A percentile compares a stretch with the other conserved stretches of the same genome.
Conservation (phyloP, 1,140 invertebrate genomes). For the Eueides isabella region DNA sequence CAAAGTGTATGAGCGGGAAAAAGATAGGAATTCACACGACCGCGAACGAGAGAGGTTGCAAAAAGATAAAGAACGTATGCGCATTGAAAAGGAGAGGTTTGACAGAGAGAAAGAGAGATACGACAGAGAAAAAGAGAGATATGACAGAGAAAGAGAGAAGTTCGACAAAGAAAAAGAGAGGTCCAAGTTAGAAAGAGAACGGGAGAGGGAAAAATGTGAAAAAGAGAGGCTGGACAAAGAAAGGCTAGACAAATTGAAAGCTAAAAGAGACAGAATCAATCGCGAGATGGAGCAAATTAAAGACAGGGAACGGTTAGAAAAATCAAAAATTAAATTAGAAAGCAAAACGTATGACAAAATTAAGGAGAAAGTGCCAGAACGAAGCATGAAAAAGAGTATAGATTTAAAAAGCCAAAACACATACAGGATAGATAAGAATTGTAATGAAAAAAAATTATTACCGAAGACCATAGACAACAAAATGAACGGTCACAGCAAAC, state of each 20-base stretch:
- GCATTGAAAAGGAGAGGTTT: slow-evolving; percentile 62
- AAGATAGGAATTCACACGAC: slow-evolving; percentile 21
- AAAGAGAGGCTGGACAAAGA: slow-evolving; percentile 62
- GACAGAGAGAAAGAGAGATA: slow-evolving; percentile 69
- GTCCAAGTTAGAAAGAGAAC: slow-evolving; percentile 56
- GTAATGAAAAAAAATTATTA: slow-evolving; percentile 57
- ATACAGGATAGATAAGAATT: slow-evolving; percentile 77
- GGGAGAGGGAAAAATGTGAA: slow-evolving; percentile 59
- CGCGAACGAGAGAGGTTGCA: slow-evolving; percentile 15
- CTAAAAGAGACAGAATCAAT: slow-evolving; percentile 71
- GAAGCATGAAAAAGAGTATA: slow-evolving; percentile 67
- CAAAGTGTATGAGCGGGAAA: slow-evolving; percentile 57
- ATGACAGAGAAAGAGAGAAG: slow-evolving; percentile 65
- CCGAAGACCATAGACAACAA: slow-evolving; percentile 37
- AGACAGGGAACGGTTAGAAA: slow-evolving; percentile 71
- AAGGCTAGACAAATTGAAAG: slow-evolving; percentile 66
- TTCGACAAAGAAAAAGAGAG: slow-evolving; percentile 71
- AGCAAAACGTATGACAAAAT: slow-evolving; percentile 53
- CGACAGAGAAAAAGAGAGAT: slow-evolving; percentile 61
- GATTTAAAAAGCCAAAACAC: slow-evolving; percentile 75
- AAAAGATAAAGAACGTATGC: slow-evolving; percentile 53
- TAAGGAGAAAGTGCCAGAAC: slow-evolving; percentile 55
- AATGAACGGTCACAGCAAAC: slow-evolving; percentile 67
- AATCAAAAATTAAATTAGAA: slow-evolving; percentile 66
- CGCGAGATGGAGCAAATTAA: slow-evolving; percentile 67